A percentile compares a stretch with the other conserved stretches of the same genome.
phyloP scores from a whole-genome alignment of 2,113 vertebrate genomes.

The Agapornis roseicollis region DNA sequence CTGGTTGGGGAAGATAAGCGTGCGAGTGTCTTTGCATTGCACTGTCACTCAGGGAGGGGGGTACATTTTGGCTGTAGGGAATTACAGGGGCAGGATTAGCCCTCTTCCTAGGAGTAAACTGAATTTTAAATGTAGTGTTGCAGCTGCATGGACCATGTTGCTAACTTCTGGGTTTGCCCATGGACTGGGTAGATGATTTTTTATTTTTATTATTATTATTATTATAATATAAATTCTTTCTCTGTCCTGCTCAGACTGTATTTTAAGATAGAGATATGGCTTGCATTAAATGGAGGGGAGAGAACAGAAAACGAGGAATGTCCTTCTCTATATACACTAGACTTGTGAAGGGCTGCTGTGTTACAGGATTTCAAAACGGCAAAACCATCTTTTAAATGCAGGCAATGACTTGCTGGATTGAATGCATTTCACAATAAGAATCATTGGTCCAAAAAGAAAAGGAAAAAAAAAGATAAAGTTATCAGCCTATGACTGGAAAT shows the following conservation, averaged over 20 bases:
- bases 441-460: background rate
- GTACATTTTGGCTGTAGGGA: constrained; percentile 99
- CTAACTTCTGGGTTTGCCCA: constrained; percentile 81
- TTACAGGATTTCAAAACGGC: constrained; percentile 58
- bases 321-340: constrained; percentile 46
- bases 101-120: constrained; percentile 99
- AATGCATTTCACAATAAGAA: constrained; percentile 40
- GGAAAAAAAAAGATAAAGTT: constrained; percentile 28
- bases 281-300: constrained; percentile 32
- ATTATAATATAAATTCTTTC: background rate
- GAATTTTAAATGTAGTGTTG: constrained; percentile 96
- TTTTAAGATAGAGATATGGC: constrained; percentile 46
- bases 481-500: constrained; percentile 61
- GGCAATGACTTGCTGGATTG: constrained; percentile 17
- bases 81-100: constrained; percentile 99
- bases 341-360: constrained; percentile 43
- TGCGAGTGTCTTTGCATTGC: constrained; percentile 99
- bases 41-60: constrained; percentile 98
- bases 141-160: constrained; percentile 80
- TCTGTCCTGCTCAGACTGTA: constrained; percentile 14
- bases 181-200: constrained; percentile 50
- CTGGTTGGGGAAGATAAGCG: constrained; percentile 99
- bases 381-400: constrained; percentile 61
- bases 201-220: background rate
- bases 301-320: background rate